Percentiles rank a stretch among this genome's conserved stretches.
Evolutionary conservation across 1,140 invertebrate genomes (phyloP).

Genomic region (Brachionus rotundiformis): DNA sequence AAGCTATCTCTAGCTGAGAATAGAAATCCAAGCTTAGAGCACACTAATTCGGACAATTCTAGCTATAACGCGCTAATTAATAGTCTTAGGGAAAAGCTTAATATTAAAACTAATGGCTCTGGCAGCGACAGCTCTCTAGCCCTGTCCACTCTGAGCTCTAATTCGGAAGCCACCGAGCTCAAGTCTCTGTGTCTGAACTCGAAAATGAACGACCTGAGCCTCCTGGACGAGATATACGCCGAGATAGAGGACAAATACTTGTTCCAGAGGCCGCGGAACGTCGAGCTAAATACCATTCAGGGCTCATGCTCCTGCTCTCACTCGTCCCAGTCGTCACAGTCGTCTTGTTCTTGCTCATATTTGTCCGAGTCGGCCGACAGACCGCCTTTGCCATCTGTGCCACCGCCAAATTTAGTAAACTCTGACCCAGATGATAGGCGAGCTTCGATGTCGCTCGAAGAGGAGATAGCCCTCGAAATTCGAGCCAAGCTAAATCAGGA

Average conservation of each 20-base stretch:
- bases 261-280: not conserved
- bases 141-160: not conserved
- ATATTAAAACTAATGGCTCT: not conserved
- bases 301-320: not conserved
- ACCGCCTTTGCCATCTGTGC: not conserved
- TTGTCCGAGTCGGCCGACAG: not conserved
- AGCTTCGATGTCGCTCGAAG: not conserved
- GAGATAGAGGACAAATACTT: slow-evolving; percentile 41
- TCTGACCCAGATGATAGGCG: not conserved
- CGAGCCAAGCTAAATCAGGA: slow-evolving; percentile 28
- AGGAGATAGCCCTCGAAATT: slow-evolving; percentile 29
- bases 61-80: slow-evolving; percentile 6
- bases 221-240: slow-evolving; percentile 34
- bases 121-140: not conserved
- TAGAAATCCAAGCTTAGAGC: not conserved
- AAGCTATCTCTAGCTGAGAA: slow-evolving; percentile 27
- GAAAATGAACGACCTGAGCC: not conserved
- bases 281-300: not conserved
- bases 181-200: not conserved
- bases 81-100: slow-evolving; percentile 23
- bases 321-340: slow-evolving; percentile 5
- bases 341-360: slow-evolving; percentile 13
- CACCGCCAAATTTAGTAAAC: not conserved
- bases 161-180: not conserved
- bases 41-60: not conserved